Conservation (phyloP, 2,888 invertebrate genomes). For the Diaphora mendica region DNA sequence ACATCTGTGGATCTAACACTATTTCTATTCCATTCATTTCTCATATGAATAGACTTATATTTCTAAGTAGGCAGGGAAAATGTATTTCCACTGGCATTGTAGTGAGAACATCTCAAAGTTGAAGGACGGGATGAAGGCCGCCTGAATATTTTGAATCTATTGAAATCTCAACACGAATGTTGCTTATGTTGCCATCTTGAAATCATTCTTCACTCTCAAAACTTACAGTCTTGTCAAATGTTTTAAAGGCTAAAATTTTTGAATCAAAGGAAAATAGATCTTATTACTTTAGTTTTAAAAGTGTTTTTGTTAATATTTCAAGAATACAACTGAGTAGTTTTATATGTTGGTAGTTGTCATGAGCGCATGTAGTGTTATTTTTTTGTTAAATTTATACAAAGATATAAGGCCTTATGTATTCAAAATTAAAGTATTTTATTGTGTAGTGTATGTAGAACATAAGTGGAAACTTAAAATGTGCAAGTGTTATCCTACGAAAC, state of each 20-base stretch:
- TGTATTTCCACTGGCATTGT: conserved; percentile 22
- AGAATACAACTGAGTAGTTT: conserved; percentile 28
- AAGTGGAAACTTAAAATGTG: too few species aligned
- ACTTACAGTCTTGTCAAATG: conserved; percentile 38
- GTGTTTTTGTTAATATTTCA: conserved; percentile 29
- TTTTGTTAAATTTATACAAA: too few species aligned
- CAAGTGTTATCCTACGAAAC: too few species aligned
- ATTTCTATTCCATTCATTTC: conserved; percentile 4
- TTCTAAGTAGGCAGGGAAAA: conserved; percentile 20
- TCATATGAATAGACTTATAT: conserved; percentile 12
- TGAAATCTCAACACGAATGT: conserved; percentile 39
- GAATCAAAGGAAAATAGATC: conserved; percentile 19
- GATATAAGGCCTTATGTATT: too few species aligned
- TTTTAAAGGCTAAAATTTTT: conserved; percentile 20
- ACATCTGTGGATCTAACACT: too few species aligned
- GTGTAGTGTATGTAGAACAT: too few species aligned
- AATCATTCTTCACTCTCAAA: conserved; percentile 43
- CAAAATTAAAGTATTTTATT: too few species aligned
- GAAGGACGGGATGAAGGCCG: conserved; percentile 25
- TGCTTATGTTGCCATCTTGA: conserved; percentile 38
- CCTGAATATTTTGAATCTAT: conserved; percentile 39
- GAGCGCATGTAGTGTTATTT: neutral
- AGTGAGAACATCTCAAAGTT: conserved; percentile 16
- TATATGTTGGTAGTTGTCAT: conserved; percentile 16
- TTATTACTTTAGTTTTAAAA: conserved; percentile 34